phyloP scores from a whole-genome alignment of 2,888 invertebrate genomes.

The Neocrepidodera transversa region DNA sequence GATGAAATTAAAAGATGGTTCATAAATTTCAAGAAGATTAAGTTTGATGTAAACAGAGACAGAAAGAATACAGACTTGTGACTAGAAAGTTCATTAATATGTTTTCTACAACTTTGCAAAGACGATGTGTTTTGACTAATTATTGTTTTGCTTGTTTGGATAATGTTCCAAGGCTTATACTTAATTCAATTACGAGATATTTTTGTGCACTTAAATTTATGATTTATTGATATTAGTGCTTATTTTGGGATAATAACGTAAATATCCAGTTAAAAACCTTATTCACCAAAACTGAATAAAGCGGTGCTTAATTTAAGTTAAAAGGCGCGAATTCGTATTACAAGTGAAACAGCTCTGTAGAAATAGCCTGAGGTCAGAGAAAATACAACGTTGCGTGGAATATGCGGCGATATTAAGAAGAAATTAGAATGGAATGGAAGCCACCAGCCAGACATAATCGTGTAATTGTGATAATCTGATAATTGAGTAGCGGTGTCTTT shows the following conservation, averaged over 20 bases:
- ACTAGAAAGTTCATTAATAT: neutral
- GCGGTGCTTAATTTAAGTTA: neutral
- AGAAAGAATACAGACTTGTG: neutral
- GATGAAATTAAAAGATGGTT: neutral
- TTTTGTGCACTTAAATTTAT: no score
- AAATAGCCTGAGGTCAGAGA: neutral
- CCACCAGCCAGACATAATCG: conserved; percentile 21
- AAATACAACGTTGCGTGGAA: conserved; percentile 16
- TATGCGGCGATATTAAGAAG: conserved; percentile 23
- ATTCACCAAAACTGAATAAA: no score
- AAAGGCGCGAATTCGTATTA: neutral
- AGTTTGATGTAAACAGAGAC: neutral
- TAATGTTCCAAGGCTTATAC: neutral
- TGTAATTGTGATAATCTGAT: conserved; percentile 28
- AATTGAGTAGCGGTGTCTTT: conserved; percentile 22
- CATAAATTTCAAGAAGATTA: neutral
- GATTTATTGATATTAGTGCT: no score
- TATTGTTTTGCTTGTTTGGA: neutral
- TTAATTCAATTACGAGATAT: no score
- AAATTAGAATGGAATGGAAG: conserved; percentile 23
- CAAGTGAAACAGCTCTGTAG: neutral
- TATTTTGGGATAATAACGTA: no score
- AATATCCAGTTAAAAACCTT: no score
- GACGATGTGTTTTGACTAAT: neutral
- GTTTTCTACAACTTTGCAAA: neutral